Percentiles rank a stretch among this genome's conserved stretches.
These are phyloP conservation scores for Drosophila neocordata DNA, from an alignment of 1,140 invertebrate species.

Conservation along the genomic window DNA sequence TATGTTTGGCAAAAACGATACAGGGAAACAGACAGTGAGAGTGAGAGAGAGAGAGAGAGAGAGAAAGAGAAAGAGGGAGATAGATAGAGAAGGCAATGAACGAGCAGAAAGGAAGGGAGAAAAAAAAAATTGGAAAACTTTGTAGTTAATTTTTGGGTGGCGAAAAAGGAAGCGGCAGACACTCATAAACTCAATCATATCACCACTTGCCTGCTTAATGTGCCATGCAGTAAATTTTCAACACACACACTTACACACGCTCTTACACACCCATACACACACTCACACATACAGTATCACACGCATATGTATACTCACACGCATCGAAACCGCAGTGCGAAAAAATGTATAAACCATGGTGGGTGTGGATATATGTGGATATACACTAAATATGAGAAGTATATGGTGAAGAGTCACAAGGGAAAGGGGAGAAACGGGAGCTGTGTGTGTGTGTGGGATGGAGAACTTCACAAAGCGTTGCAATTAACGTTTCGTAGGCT, in stretches of 20 bases:
- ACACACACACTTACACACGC: conserved; percentile 31
- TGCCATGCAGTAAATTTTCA: conserved; percentile 73
- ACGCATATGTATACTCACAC: neutral
- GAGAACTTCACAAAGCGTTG: conserved; percentile 69
- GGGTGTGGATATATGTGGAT: conserved; percentile 9
- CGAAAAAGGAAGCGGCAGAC: conserved; percentile 46
- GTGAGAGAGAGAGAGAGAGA: no score
- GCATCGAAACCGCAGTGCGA: conserved; percentile 49
- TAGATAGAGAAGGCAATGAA: neutral
- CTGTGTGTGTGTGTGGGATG: conserved; percentile 9
- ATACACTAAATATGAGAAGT: conserved; percentile 8
- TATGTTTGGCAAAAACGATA: neutral
- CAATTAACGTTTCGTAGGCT: conserved; percentile 72
- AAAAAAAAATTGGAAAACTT: conserved; percentile 35
- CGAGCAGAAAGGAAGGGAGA: conserved; percentile 20
- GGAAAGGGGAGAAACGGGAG: neutral
- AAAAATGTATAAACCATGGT: conserved; percentile 51
- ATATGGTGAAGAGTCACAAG: neutral
- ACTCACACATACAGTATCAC: neutral
- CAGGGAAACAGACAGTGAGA: neutral
- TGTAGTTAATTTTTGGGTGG: conserved; percentile 67
- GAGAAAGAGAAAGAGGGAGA: neutral
- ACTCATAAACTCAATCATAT: conserved; percentile 77
- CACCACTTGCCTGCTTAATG: conserved; percentile 76
- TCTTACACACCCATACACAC: no score